Percentiles rank a stretch among this genome's conserved stretches.
Evolutionary conservation across 2,113 vertebrate species (phyloP).

Genomic region (Nothobranchius kuhntae): DNA sequence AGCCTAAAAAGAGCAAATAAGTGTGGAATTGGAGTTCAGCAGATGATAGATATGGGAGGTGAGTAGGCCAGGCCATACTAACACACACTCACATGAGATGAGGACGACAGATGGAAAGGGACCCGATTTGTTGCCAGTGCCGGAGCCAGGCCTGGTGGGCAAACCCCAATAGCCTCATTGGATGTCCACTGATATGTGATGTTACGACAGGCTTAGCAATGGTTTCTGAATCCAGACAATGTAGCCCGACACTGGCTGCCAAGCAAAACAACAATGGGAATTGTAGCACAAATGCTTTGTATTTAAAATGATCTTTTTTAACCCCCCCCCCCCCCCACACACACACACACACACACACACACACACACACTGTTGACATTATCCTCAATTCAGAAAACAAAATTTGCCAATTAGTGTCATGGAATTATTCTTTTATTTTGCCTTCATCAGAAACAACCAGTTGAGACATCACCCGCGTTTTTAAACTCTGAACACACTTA

Average conservation of each 20-base stretch:
- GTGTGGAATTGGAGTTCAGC: conserved; percentile 42
- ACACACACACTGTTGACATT: too few species aligned
- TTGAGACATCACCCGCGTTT: background rate
- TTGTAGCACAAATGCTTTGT: conserved; percentile 22
- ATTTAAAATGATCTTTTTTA: conserved; percentile 17
- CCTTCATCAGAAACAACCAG: background rate
- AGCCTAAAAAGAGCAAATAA: conserved; percentile 56
- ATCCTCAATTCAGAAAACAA: too few species aligned
- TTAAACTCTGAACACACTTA: background rate
- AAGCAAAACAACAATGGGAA: conserved; percentile 22
- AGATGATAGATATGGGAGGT: conserved; percentile 44
- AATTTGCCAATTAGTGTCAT: background rate
- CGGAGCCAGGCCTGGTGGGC: conserved; percentile 53
- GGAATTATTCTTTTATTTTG: background rate
- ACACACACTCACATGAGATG: conserved; percentile 18
- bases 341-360: too few species aligned
- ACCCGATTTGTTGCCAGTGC: conserved; percentile 39
- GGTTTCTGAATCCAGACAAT: conserved; percentile 21
- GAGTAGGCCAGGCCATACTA: conserved; percentile 17
- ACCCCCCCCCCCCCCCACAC: too few species aligned
- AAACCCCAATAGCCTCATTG: conserved; percentile 46
- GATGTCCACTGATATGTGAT: conserved; percentile 55
- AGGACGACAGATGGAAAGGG: conserved; percentile 71
- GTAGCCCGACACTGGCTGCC: conserved; percentile 13
- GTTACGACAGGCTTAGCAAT: conserved; percentile 47